Evolutionary conservation across 2,888 invertebrate species (phyloP).

Genomic region (Spatulosminthurus flaviceps): DNA sequence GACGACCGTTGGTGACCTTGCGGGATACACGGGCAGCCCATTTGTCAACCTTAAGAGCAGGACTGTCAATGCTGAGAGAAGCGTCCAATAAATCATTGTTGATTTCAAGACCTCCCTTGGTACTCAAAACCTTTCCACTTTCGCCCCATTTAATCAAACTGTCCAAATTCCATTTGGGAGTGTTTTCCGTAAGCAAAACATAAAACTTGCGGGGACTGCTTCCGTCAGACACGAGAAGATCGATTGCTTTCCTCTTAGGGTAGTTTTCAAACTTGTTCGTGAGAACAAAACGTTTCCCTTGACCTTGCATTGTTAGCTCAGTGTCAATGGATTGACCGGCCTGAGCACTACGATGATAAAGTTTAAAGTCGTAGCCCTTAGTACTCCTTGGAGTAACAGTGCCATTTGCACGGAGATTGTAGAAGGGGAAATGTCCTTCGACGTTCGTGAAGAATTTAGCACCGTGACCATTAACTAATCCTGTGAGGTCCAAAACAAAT

Average conservation of each 20-base stretch:
- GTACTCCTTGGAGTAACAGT: background rate
- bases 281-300: slow-evolving; percentile 36
- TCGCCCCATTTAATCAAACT: slow-evolving; percentile 58
- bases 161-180: slow-evolving; percentile 55
- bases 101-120: slow-evolving; percentile 54
- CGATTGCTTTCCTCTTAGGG: slow-evolving; percentile 55
- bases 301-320: slow-evolving; percentile 29
- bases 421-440: slow-evolving; percentile 46
- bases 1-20: slow-evolving; percentile 54
- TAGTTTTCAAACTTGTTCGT: slow-evolving; percentile 57
- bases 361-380: slow-evolving; percentile 32
- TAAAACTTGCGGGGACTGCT: slow-evolving; percentile 50
- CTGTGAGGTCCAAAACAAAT: slow-evolving; percentile 19
- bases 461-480: slow-evolving; percentile 3
- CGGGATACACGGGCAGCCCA: slow-evolving; percentile 59
- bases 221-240: slow-evolving; percentile 52
- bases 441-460: slow-evolving; percentile 47
- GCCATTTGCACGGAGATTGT: slow-evolving; percentile 39
- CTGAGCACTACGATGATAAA: slow-evolving; percentile 35
- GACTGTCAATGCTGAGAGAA: slow-evolving; percentile 59
- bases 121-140: slow-evolving; percentile 55
- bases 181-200: slow-evolving; percentile 45
- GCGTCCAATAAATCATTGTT: slow-evolving; percentile 54
- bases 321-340: slow-evolving; percentile 37
- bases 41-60: slow-evolving; percentile 57